These are phyloP conservation scores for Athene cunicularia DNA, from an alignment of 2,113 vertebrate species.

Conservation along the genomic window DNA sequence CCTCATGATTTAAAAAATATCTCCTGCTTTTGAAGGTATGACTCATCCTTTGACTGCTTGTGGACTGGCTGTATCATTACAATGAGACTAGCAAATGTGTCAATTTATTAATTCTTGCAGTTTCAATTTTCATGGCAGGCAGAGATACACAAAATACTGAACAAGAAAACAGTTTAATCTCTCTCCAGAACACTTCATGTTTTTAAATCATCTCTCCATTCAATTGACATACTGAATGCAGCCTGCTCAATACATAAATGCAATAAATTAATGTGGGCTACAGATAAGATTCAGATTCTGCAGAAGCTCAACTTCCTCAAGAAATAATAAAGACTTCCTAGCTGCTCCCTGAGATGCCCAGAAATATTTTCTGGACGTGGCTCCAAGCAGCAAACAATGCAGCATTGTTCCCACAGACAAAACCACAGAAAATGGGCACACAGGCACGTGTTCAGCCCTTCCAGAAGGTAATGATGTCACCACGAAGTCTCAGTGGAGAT, in stretches of 20 bases:
- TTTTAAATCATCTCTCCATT: constrained; percentile 33
- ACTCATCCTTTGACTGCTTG: neutral
- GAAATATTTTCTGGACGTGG: neutral
- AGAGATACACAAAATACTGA: constrained; percentile 18
- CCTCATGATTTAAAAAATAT: neutral
- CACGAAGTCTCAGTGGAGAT: neutral
- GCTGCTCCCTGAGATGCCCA: neutral
- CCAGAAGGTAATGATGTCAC: neutral
- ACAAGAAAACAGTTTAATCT: constrained; percentile 42
- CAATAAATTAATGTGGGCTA: neutral
- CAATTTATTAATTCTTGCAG: constrained; percentile 28
- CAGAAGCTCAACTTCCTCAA: neutral
- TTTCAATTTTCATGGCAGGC: constrained; percentile 32
- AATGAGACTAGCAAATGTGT: neutral
- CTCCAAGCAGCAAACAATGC: neutral
- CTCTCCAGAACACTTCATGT: constrained; percentile 30
- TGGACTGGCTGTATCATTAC: neutral
- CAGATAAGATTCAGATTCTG: neutral
- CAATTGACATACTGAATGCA: neutral
- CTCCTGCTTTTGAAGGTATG: neutral
- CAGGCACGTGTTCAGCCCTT: neutral
- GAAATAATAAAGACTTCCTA: neutral
- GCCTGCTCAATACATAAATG: neutral
- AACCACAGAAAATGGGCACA: neutral
- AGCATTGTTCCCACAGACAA: neutral